A percentile compares a stretch with the other conserved stretches of the same genome.
Evolutionary conservation across 2,797 vertebrate species (phyloP).

Genomic region (Leptodactylus fallax): DNA sequence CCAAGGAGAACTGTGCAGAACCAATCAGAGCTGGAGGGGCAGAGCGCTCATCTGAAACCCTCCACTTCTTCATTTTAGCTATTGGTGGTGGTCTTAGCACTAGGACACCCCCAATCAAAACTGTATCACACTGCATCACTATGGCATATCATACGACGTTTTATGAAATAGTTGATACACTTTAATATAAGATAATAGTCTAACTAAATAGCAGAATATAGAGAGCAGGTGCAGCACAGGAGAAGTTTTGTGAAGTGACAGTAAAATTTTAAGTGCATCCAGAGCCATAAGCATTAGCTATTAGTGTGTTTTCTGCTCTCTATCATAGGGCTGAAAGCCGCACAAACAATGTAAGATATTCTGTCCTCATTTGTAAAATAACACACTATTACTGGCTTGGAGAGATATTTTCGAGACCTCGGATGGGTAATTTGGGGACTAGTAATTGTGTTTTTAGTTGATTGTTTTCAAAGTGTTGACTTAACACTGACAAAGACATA

Average conservation of each 20-base stretch:
- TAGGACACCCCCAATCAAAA: too few species aligned
- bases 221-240: background rate
- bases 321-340: slow-evolving; percentile 73
- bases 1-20: too few species aligned
- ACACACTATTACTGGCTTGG: slow-evolving; percentile 22
- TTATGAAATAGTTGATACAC: too few species aligned
- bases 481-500: slow-evolving; percentile 40
- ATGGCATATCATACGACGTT: too few species aligned
- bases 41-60: too few species aligned
- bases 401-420: slow-evolving; percentile 37
- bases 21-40: too few species aligned
- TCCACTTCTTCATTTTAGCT: too few species aligned
- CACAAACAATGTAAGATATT: slow-evolving; percentile 67
- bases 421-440: slow-evolving; percentile 17
- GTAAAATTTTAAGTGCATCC: too few species aligned
- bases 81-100: too few species aligned
- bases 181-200: background rate
- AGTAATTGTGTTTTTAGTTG: slow-evolving; percentile 48
- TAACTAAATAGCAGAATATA: too few species aligned
- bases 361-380: slow-evolving; percentile 52
- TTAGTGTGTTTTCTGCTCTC: slow-evolving; percentile 74
- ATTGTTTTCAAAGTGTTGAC: slow-evolving; percentile 53
- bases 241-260: background rate
- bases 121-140: too few species aligned
- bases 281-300: slow-evolving; percentile 66